Conservation (phyloP, 2,113 vertebrate species). For the Peromyscus californicus region DNA sequence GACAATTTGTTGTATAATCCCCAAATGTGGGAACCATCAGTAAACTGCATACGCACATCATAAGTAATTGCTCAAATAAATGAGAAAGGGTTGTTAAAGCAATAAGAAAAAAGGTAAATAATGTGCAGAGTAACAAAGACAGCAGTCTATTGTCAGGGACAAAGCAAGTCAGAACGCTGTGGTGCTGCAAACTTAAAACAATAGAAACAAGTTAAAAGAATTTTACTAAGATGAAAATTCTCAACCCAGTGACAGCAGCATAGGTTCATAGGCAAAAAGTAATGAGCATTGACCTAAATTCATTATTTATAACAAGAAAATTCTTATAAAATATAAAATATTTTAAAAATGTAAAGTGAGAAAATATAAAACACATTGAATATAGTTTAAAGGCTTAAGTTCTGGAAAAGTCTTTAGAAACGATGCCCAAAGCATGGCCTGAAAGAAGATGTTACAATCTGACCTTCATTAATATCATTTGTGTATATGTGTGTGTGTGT, state of each 20-base stretch:
- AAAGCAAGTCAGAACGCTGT: neutral
- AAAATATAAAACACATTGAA: neutral
- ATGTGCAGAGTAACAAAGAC: neutral
- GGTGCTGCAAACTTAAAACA: neutral
- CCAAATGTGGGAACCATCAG: neutral
- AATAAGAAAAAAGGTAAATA: neutral
- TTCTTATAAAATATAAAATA: neutral
- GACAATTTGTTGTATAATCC: neutral
- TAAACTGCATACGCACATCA: neutral
- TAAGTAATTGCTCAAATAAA: neutral
- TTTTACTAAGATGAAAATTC: neutral
- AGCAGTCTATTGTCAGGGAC: too few relatives aligned
- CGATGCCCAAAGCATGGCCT: neutral
- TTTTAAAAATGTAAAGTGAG: neutral
- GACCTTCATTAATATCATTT: neutral
- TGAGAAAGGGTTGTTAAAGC: neutral
- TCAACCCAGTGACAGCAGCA: too few relatives aligned
- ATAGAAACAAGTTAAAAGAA: neutral
- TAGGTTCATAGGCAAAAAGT: neutral
- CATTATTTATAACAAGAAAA: neutral
- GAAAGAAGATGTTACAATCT: neutral
- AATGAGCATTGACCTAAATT: neutral
- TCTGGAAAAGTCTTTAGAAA: neutral
- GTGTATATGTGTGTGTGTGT: neutral
- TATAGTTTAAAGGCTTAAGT: neutral